These are phyloP conservation scores for Coptodon rendalli DNA, from an alignment of 2,113 vertebrate genomes.

Conservation along the genomic window DNA sequence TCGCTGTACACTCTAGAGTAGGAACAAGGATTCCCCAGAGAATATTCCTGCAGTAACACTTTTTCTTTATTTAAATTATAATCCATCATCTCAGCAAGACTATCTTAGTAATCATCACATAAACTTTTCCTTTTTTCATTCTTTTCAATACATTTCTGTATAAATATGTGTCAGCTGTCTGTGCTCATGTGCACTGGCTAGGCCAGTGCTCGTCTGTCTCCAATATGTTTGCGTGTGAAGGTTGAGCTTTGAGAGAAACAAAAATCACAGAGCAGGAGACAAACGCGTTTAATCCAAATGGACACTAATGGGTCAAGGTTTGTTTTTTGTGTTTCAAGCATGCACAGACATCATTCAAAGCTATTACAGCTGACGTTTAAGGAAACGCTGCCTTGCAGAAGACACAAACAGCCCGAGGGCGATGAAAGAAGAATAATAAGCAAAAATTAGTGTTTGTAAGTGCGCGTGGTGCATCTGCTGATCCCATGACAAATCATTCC, in stretches of 20 bases:
- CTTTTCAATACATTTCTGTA: background rate
- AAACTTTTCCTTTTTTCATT: background rate
- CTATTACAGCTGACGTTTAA: constrained; percentile 42
- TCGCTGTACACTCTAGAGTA: background rate
- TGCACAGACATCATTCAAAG: constrained; percentile 28
- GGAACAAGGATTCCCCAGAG: background rate
- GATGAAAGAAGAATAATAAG: constrained; percentile 27
- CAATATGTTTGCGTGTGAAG: background rate
- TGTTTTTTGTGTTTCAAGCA: constrained; percentile 21
- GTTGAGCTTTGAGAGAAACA: background rate
- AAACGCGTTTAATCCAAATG: constrained; percentile 6
- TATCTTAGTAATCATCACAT: background rate
- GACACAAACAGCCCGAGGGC: constrained; percentile 38
- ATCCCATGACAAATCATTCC: background rate
- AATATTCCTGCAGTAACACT: background rate
- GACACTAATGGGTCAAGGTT: constrained; percentile 59
- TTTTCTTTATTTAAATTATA: background rate
- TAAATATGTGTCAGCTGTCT: background rate
- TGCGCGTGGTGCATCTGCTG: background rate
- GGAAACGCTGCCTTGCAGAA: constrained; percentile 29
- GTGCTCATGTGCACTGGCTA: background rate
- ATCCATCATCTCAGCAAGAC: background rate
- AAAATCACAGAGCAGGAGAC: background rate
- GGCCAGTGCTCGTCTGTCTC: background rate
- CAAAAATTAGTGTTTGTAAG: background rate